These are phyloP conservation scores for Nasonia longicornis DNA, from an alignment of 1,140 invertebrate species.

Conservation along the genomic window DNA sequence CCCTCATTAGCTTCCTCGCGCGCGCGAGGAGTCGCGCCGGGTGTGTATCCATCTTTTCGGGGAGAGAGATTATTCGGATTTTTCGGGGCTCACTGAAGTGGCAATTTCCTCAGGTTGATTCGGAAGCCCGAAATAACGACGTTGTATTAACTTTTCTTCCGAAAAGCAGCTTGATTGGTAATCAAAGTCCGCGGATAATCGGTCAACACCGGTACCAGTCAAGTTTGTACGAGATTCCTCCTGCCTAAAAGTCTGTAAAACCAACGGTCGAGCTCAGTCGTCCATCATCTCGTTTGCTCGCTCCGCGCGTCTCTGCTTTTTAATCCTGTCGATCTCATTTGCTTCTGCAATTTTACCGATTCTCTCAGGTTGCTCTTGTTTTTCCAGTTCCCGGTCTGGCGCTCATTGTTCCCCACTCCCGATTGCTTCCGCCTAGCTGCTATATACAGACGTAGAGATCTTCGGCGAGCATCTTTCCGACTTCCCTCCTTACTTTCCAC, in stretches of 20 bases:
- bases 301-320: background rate
- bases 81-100: background rate
- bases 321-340: slow-evolving; percentile 5
- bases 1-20: background rate
- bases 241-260: background rate
- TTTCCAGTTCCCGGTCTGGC: background rate
- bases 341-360: slow-evolving; percentile 10
- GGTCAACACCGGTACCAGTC: background rate
- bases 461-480: background rate
- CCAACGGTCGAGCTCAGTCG: background rate
- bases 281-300: slow-evolving; percentile 5
- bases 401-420: background rate
- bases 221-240: background rate
- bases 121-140: no score
- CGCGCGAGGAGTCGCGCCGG: background rate
- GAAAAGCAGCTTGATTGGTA: no score
- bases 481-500: slow-evolving; percentile 25
- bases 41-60: background rate
- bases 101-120: no score
- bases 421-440: background rate
- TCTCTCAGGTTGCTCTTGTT: background rate
- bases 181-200: background rate
- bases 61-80: background rate
- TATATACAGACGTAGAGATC: slow-evolving; percentile 19
- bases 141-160: no score